Conservation (phyloP, 1,140 invertebrate species). For the Drosophila ogumai region DNA sequence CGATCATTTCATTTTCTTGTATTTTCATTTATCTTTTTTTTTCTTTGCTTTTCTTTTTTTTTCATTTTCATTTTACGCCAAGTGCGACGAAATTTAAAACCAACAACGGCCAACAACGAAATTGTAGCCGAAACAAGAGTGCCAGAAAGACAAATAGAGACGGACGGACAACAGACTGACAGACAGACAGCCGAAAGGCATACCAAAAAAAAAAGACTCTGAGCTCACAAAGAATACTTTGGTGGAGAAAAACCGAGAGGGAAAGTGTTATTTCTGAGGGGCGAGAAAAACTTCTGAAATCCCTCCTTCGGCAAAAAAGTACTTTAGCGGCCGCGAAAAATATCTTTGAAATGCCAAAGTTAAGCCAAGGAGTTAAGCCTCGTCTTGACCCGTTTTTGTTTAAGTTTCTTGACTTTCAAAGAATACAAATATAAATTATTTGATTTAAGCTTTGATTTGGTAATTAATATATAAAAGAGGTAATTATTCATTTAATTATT, state of each 20-base stretch:
- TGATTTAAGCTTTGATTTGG: neutral
- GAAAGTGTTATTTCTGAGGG: neutral
- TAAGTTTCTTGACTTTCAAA: neutral
- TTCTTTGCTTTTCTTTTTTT: neutral
- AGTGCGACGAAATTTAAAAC: conserved; percentile 35
- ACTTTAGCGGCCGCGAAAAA: conserved; percentile 1
- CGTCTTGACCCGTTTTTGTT: neutral
- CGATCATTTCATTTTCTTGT: conserved; percentile 10
- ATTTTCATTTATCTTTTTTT: neutral
- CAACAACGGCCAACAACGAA: conserved; percentile 29
- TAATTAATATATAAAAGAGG: neutral
- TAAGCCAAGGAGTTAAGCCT: conserved; percentile 1
- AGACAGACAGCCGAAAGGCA: conserved; percentile 21
- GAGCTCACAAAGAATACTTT: conserved; percentile 8
- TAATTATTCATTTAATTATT: neutral
- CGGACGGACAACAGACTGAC: conserved; percentile 1
- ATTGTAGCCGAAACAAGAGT: conserved; percentile 44
- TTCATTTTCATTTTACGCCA: conserved; percentile 34
- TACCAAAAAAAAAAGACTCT: neutral
- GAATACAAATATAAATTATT: neutral
- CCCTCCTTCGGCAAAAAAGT: neutral
- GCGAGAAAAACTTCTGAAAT: neutral
- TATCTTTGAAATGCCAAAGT: neutral
- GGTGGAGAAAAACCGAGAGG: neutral
- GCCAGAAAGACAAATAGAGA: conserved; percentile 23